A percentile compares a stretch with the other conserved stretches of the same genome.
Evolutionary conservation across 2,113 vertebrate genomes (phyloP).

Genomic region (Corythornis cristatus): DNA sequence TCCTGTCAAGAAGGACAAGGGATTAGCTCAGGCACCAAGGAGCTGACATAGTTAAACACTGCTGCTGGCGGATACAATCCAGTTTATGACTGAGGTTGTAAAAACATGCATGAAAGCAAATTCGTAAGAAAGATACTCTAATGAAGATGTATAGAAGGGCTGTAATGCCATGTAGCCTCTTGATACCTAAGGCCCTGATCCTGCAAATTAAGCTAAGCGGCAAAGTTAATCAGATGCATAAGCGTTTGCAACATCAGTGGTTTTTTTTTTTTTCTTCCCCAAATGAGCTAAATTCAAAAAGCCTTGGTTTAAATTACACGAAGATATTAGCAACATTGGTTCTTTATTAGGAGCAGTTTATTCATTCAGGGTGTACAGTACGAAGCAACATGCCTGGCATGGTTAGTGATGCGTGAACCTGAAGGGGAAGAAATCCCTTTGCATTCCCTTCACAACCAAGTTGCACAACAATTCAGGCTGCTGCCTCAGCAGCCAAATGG

Average conservation of each 20-base stretch:
- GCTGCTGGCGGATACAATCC: slow-evolving; percentile 48
- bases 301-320: slow-evolving; percentile 60
- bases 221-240: slow-evolving; percentile 67
- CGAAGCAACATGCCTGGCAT: slow-evolving; percentile 51
- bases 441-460: slow-evolving; percentile 71
- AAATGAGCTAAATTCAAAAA: slow-evolving; percentile 64
- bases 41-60: slow-evolving; percentile 58
- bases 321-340: slow-evolving; percentile 49
- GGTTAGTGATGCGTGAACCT: slow-evolving; percentile 70
- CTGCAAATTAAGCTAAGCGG: slow-evolving; percentile 67
- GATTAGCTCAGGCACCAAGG: slow-evolving; percentile 32
- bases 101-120: slow-evolving; percentile 53
- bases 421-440: slow-evolving; percentile 61
- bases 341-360: slow-evolving; percentile 49
- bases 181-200: slow-evolving; percentile 69
- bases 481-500: slow-evolving; percentile 63
- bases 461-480: slow-evolving; percentile 66
- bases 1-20: slow-evolving; percentile 49
- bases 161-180: slow-evolving; percentile 61
- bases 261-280: slow-evolving; percentile 14
- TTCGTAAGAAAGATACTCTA: slow-evolving; percentile 49
- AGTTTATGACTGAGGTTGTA: slow-evolving; percentile 45
- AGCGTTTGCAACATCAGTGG: slow-evolving; percentile 58
- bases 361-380: slow-evolving; percentile 59
- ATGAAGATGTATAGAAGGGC: slow-evolving; percentile 67